Percentiles rank a stretch among this genome's conserved stretches.
phyloP scores from a whole-genome alignment of 2,113 vertebrate genomes.

The Odocoileus virginianus region DNA sequence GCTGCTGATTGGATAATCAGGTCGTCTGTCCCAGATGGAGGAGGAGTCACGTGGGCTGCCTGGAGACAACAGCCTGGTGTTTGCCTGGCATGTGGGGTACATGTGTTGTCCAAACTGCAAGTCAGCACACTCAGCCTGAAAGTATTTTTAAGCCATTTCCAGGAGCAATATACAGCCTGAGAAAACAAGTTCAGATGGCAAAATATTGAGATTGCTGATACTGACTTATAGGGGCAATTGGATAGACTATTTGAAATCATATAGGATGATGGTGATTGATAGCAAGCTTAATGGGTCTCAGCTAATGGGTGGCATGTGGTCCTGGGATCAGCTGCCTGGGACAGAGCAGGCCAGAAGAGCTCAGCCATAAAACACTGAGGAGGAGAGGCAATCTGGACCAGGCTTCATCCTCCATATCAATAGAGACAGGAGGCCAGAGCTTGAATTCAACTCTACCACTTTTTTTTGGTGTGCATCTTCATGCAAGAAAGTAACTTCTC shows the following conservation, averaged over 20 bases:
- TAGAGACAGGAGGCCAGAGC: neutral
- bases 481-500: neutral
- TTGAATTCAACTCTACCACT: neutral
- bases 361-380: neutral
- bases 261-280: neutral
- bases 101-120: neutral
- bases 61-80: neutral
- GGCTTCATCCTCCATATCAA: neutral
- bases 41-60: neutral
- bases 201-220: neutral
- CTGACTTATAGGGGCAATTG: neutral
- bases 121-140: neutral
- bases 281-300: neutral
- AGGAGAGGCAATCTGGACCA: neutral
- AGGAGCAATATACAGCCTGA: neutral
- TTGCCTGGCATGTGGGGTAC: neutral
- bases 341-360: neutral
- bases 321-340: neutral
- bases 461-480: neutral
- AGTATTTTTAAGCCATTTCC: neutral
- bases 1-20: fast-evolving
- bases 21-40: neutral
- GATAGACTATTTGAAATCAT: neutral
- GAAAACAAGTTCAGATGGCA: neutral
- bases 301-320: neutral